Evolutionary conservation across 2,888 invertebrate genomes (phyloP).

Genomic region (Nomada flava): DNA sequence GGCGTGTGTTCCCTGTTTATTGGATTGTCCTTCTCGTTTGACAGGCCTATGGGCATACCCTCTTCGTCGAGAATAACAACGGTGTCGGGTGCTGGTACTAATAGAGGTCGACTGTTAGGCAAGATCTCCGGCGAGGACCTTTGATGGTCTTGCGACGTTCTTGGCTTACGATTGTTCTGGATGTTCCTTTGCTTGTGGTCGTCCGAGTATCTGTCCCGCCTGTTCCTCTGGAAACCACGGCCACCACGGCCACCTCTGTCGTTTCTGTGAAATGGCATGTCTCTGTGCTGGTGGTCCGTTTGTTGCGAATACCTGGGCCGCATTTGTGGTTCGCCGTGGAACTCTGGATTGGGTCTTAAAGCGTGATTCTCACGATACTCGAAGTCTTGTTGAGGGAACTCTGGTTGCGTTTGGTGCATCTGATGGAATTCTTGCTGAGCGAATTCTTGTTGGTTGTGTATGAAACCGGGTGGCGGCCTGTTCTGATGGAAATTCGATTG

Average conservation of each 20-base stretch:
- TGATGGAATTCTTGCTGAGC: slow-evolving; percentile 76
- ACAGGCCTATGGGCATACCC: slow-evolving; percentile 72
- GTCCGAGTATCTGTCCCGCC: slow-evolving; percentile 76
- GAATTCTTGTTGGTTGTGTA: slow-evolving; percentile 65
- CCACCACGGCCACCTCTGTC: slow-evolving; percentile 73
- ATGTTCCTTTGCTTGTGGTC: slow-evolving; percentile 73
- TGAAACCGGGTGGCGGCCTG: slow-evolving; percentile 68
- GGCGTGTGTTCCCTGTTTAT: slow-evolving; percentile 21
- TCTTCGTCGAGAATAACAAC: slow-evolving; percentile 76
- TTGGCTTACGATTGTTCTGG: slow-evolving; percentile 68
- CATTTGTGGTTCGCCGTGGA: slow-evolving; percentile 68
- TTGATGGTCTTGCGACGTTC: slow-evolving; percentile 65
- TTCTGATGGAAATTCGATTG: slow-evolving; percentile 75
- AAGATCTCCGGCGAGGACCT: slow-evolving; percentile 67
- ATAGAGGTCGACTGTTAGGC: slow-evolving; percentile 65
- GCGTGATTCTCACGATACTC: slow-evolving; percentile 74
- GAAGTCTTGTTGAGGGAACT: slow-evolving; percentile 74
- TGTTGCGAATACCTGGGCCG: slow-evolving; percentile 70
- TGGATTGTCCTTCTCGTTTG: slow-evolving; percentile 61
- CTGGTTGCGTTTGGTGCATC: slow-evolving; percentile 66
- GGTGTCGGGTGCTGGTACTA: slow-evolving; percentile 75
- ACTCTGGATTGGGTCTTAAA: slow-evolving; percentile 71
- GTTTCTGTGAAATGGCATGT: slow-evolving; percentile 74
- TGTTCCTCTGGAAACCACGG: slow-evolving; percentile 75
- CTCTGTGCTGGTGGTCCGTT: slow-evolving; percentile 71